Evolutionary conservation across 2,888 invertebrate species (phyloP), one percentile per base, ranked within the genome.

Genomic region (Palloptera scutellata): DNA sequence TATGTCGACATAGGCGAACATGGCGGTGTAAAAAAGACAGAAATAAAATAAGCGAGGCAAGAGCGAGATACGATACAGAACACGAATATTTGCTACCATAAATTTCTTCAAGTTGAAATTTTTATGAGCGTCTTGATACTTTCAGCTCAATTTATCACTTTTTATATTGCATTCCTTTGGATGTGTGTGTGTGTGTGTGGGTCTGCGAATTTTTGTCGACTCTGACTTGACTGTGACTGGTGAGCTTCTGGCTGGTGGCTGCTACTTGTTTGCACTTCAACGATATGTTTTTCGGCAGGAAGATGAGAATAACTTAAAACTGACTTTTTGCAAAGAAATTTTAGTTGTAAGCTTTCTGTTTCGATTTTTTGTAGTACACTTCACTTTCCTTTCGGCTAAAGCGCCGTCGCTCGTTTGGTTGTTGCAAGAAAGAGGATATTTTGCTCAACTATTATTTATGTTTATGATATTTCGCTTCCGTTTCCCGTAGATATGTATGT

Each of bases 41-140:
- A 63, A 30, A 40, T 48, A n/a, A 40, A 8, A 62, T 48, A 1
- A 43, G 43, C 45, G 19, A 5, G 43, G 40, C 41, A 19, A 41
- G n/a, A 20, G 19, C 3, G 53, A 20, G 30, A 57, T 48, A n/a
- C n/a, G n/a, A 20, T 20, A n/a, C 15, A 66, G 30, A 45, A 51
- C 57, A 20, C 13, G 15, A 42, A 19, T 51, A 20, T 41, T 42
- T 41, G 59, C 59, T 53, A 12, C 51, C 17, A 66, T 61, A 66
- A 66, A 66, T 66, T 66, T 57, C 17, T 41, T 42, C 61, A 40
- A 66, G 66, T 72, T 74, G 72, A 73, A 72, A 72, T 74, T 76
- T 76, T 76, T 76, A 76, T 76, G 76, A 74, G 74, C 72, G 75
- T 73, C 76, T 75, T 74, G 75, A 73, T 71, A 72, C 73, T 70